Evolutionary conservation across 2,113 vertebrate genomes (phyloP), one percentile per base, ranked within the genome.

Genomic region (Dasyornis broadbenti): DNA sequence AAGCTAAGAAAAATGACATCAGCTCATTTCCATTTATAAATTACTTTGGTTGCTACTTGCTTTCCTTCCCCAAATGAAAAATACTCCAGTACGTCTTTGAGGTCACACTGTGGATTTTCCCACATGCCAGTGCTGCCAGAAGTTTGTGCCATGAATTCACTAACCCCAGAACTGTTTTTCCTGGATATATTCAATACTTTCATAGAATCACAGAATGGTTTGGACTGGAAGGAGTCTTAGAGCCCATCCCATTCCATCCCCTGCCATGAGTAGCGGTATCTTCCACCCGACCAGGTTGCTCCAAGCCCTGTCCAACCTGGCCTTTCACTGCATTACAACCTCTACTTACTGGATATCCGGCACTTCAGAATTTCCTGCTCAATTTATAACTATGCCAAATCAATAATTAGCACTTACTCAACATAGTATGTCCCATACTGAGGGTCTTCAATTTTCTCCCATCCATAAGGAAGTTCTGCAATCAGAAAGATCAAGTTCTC

Each of bases 401-500:
- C 71, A 69, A 15, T 42, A 85, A 91, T 47, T 35, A 53, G 89
- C 86, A 99, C 99, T 99, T 97, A 99, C 99, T 99, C 99, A 17
- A 99, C 99, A 3, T 99, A 99, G 45, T 99, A 99, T 20, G 98
- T 99, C 88, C 99, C 99, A 10, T 99, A 99, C 56, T 99, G 99
- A 59, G 99, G 99, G 90, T 99, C 99, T 89, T 99, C 99, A 81
- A 99, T 99, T 98, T 98, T 99, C 97, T 99, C 99, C 99, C 99
- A 99, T 82, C 99, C 99, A 47, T 99, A 99, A 40, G 99, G 99
- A 97, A 99, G 98, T 96, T 99, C 99, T 99, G 92, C 37, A 97
- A 97, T 77, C 45, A 95, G 94, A 96, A 64, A 88, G 50, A 92
- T 72, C 76, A 63, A 89, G 73, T 77, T 91, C 35, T 66, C 70